A percentile compares a stretch with the other conserved stretches of the same genome.
These are phyloP conservation scores for Ochropleura plecta DNA, from an alignment of 2,888 invertebrate species.

Conservation along the genomic window DNA sequence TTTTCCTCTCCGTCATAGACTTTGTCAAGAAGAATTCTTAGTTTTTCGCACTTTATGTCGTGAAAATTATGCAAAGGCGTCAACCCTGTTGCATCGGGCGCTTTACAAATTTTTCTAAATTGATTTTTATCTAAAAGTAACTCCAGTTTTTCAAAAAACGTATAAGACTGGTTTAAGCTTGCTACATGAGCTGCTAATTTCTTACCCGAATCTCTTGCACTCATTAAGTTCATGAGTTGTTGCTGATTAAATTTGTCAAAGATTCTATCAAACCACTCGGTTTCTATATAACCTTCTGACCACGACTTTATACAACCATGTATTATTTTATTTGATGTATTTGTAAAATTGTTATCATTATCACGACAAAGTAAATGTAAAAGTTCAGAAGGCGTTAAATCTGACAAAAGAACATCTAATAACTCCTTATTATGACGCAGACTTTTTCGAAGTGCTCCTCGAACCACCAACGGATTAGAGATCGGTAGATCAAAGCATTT, in stretches of 20 bases:
- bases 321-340: not conserved
- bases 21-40: too few species aligned
- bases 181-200: constrained; percentile 24
- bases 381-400: constrained; percentile 9
- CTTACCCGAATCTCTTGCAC: constrained; percentile 17
- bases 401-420: constrained; percentile 8
- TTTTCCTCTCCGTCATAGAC: too few species aligned
- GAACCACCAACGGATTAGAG: constrained; percentile 32
- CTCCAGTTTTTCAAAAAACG: constrained; percentile 34
- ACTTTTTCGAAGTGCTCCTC: not conserved
- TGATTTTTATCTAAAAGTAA: constrained; percentile 5
- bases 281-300: not conserved
- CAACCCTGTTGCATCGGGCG: too few species aligned
- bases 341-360: not conserved
- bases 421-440: constrained; percentile 8
- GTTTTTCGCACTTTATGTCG: too few species aligned
- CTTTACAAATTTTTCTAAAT: not conserved
- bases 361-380: constrained; percentile 12
- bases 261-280: constrained; percentile 12
- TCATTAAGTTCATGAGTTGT: constrained; percentile 19
- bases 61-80: too few species aligned
- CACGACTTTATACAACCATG: constrained; percentile 8
- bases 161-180: constrained; percentile 1
- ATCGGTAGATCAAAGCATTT: constrained; percentile 41
- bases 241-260: constrained; percentile 18